Conservation (phyloP, 2,113 vertebrate species). For the Herpetotheres cachinnans region DNA sequence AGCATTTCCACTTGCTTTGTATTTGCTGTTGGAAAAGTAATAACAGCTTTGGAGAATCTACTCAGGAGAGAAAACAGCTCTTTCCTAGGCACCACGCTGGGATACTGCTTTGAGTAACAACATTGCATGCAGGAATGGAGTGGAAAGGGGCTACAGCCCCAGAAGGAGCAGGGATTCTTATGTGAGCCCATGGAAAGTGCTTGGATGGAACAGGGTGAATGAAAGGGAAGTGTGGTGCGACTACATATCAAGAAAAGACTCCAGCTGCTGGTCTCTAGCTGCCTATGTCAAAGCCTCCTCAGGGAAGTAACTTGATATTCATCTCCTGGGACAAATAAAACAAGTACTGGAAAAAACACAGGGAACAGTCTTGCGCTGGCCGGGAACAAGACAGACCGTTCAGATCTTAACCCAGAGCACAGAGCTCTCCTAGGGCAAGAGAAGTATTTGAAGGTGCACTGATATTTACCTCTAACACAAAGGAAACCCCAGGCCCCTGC, state of each 20-base stretch:
- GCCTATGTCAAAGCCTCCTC: not conserved
- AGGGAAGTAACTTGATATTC: not conserved
- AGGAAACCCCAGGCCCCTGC: not conserved
- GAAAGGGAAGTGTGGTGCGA: not conserved
- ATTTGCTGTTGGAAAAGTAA: conserved; percentile 61
- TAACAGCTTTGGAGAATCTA: conserved; percentile 45
- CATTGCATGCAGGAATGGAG: conserved; percentile 26
- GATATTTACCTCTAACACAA: not conserved
- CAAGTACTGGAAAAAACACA: conserved; percentile 27
- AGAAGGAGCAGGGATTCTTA: conserved; percentile 21
- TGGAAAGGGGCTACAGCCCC: conserved; percentile 12
- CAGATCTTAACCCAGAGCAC: not conserved
- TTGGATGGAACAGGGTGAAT: conserved; percentile 16
- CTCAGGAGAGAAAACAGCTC: conserved; percentile 57
- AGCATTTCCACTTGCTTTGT: conserved; percentile 56
- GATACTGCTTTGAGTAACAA: conserved; percentile 61
- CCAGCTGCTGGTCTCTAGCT: conserved; percentile 43
- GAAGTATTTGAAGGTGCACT: not conserved
- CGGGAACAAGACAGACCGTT: not conserved
- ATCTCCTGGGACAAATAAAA: conserved; percentile 23
- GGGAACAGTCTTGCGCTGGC: not conserved
- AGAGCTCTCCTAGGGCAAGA: not conserved
- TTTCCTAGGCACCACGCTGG: conserved; percentile 27
- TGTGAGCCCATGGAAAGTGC: not conserved
- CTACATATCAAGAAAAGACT: not conserved